Evolutionary conservation across 2,888 invertebrate species (phyloP), one percentile per base, ranked within the genome.

Genomic region (Drosophila meridionalis): DNA sequence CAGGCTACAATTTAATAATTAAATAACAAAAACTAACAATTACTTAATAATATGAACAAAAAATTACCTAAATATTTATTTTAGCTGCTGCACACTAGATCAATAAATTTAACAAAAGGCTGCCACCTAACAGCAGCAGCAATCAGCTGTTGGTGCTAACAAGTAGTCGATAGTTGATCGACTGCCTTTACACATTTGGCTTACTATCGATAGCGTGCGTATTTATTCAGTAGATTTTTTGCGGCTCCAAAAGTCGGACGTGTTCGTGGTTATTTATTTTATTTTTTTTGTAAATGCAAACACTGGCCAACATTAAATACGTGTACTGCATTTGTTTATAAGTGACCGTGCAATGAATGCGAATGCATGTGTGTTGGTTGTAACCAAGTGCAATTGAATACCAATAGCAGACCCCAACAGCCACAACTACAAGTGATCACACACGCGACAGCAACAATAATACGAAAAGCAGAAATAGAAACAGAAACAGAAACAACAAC

Each of bases 141-240:
- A 43, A 65, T 48, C 78, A 78, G 78, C 78, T 78, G 78, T 53
- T 8, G 30, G 36, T 40, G 80, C 67, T 67, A 76, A 71, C 76
- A 80, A 80, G 71, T 80, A 80, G 80, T 53, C 78, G 78, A 80
- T 80, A 68, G 3, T 3, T 30, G 30, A 30, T 67, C 78, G 78
- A 50, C 48, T 1, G 1, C 30, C 30, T 5, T 32, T 28, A 32
- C 34, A 62, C 4, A 48, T 64, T 80, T 71, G 40, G 59, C 72
- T 59, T 48, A 48, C 50, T 53, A 78, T 78, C 78, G 78, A 80
- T 80, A 45, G 64, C 48, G 47, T 68, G 72, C 68, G 50, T 76
- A 78, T 78, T 78, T 80, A 69, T 63, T 78, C 80, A 78, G 79
- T 79, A 79, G 71, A 80, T 79, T 81, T 80, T 80, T 79, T 79